A percentile compares a stretch with the other conserved stretches of the same genome.
phyloP scores from a whole-genome alignment of 2,888 invertebrate genomes.

The Halocaridina rubra region DNA sequence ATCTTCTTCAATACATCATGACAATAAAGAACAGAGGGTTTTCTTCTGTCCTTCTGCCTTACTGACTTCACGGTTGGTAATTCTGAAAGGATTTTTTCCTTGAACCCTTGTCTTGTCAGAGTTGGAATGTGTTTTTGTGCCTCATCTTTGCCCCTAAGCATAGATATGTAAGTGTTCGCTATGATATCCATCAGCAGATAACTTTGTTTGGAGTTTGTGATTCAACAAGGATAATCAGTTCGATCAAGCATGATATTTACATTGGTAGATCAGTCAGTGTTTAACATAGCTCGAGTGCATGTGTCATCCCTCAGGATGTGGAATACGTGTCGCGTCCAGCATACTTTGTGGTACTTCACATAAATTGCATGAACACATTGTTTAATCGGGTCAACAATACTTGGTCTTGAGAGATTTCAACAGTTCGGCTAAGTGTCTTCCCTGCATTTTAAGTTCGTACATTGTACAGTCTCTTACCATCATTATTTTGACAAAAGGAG shows the following conservation, averaged over 20 bases:
- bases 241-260: not conserved
- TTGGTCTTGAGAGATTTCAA: not conserved
- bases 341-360: not conserved
- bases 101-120: not conserved
- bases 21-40: not conserved
- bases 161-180: too few relatives aligned
- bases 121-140: not conserved
- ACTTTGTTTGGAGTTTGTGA: too few relatives aligned
- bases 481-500: too few relatives aligned
- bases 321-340: not conserved
- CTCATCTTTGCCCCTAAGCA: not conserved
- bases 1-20: not conserved
- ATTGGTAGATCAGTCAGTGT: not conserved
- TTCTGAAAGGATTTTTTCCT: not conserved
- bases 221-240: not conserved
- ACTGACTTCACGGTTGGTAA: constrained; percentile 1
- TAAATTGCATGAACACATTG: not conserved
- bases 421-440: not conserved
- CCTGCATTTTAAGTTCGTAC: not conserved
- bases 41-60: constrained; percentile 2
- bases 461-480: not conserved
- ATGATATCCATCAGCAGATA: too few relatives aligned
- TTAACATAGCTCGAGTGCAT: not conserved
- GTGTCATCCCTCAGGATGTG: too few relatives aligned
- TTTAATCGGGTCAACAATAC: not conserved